Percentiles rank a stretch among this genome's conserved stretches.
These are phyloP conservation scores for Eptatretus atami DNA, from an alignment of 2,797 vertebrate species.

Conservation along the genomic window DNA sequence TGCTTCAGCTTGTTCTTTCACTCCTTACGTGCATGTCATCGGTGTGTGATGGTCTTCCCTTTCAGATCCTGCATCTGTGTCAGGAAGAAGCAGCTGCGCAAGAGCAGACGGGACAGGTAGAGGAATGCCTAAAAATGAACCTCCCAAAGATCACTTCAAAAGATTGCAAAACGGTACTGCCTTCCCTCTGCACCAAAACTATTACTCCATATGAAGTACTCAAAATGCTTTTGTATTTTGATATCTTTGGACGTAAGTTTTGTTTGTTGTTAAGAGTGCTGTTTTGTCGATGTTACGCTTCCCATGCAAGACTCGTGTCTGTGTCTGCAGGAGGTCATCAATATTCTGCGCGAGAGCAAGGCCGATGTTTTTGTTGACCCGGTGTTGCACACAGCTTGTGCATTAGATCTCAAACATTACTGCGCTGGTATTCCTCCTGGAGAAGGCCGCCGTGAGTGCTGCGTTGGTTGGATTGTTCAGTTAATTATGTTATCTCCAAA, in stretches of 20 bases:
- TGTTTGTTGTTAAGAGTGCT: too few species aligned
- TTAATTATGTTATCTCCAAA: too few species aligned
- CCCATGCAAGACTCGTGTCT: neutral
- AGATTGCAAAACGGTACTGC: slow-evolving; percentile 49
- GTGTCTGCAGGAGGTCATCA: slow-evolving; percentile 43
- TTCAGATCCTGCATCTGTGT: slow-evolving; percentile 47
- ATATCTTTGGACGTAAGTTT: too few species aligned
- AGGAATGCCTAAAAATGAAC: slow-evolving; percentile 82
- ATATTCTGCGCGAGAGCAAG: slow-evolving; percentile 90
- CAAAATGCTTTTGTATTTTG: too few species aligned
- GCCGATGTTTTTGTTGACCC: slow-evolving; percentile 92
- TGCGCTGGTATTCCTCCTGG: slow-evolving; percentile 77
- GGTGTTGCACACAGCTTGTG: slow-evolving; percentile 75
- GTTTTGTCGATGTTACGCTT: too few species aligned
- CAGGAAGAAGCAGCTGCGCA: slow-evolving; percentile 75
- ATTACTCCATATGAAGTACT: too few species aligned
- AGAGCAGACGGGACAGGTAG: slow-evolving; percentile 82
- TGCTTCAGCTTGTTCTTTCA: too few species aligned
- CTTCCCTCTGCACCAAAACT: neutral
- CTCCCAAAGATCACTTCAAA: slow-evolving; percentile 63
- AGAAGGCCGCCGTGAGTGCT: slow-evolving; percentile 52
- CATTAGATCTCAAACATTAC: slow-evolving; percentile 84
- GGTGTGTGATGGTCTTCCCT: neutral
- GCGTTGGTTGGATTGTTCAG: neutral
- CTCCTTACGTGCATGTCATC: too few species aligned